Evolutionary conservation across 2,888 invertebrate species (phyloP), one percentile per base, ranked within the genome.

Genomic region (Drosophila multiciliata): DNA sequence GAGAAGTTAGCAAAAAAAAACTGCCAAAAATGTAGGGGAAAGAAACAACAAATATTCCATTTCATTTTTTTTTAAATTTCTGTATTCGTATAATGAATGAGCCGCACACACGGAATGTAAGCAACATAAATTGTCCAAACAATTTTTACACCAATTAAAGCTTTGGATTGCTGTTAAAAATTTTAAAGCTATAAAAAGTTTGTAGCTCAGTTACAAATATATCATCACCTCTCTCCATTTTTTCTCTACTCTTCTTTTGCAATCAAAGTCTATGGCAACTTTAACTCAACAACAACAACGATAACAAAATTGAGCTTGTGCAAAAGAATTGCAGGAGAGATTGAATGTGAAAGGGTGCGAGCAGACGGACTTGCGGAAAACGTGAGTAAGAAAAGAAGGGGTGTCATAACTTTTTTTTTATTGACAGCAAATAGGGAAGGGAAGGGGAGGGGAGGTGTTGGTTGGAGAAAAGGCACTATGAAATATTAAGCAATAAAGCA

Each of bases 401-500:
- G 58, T 66, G 66, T 65, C 63, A 64, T 66, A 73, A 78, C 62
- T 63, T 74, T 64, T 72, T 72, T 72, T 29, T 55, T 73, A 68
- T 78, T 73, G 75, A 59, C 67, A 42, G 52, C 48, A 49, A 53
- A 48, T 61, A 12, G 33, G 52, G 12, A 45, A 12, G 35, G 23
- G 26, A 1, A 6, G 45, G 17, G 54, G 9, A 15, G 26, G 4
- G 12, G 29, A 8, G 29, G 12, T 8, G 55, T 54, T 45, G 23
- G 23, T 23, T 45, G 12, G 2, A n/a, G 23, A 26, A 32, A 36
- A 29, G 61, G 59, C 65, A 77, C 78, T 80, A 74, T 81, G 76
- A 81, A 81, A 82, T 81, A 81, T 81, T 82, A 72, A 81, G 82
- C 79, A 82, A 81, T 79, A 81, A 82, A 82, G 62, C 63, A 73